Conservation (phyloP, 1,140 invertebrate genomes). For the Aethina tumida region DNA sequence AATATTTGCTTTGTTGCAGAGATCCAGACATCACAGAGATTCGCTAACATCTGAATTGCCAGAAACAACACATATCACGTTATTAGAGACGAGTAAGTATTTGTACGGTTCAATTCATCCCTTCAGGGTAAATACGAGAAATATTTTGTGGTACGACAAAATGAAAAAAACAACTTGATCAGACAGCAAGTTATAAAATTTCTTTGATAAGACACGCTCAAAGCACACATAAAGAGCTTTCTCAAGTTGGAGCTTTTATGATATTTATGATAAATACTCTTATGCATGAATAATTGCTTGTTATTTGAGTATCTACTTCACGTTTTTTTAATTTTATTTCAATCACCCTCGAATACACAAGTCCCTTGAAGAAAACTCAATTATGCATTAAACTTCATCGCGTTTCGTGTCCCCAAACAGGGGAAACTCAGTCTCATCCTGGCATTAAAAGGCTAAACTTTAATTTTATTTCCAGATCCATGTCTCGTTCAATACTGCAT, state of each 20-base stretch:
- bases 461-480: conserved; percentile 42
- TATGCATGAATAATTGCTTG: no score
- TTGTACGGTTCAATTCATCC: not conserved
- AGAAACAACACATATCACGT: conserved; percentile 32
- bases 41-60: conserved; percentile 19
- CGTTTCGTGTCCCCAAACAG: not conserved
- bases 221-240: no score
- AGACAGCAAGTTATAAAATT: no score
- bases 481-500: conserved; percentile 57
- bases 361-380: no score
- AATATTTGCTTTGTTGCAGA: conserved; percentile 31
- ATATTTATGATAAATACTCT: no score
- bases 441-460: conserved; percentile 6
- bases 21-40: conserved; percentile 30
- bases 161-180: no score
- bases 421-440: conserved; percentile 1
- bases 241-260: no score
- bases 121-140: not conserved
- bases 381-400: not conserved
- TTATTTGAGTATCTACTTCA: no score
- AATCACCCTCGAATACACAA: no score
- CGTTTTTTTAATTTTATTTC: no score
- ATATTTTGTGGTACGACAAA: no score
- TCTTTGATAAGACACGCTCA: no score
- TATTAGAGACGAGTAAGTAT: conserved; percentile 33